A percentile compares a stretch with the other conserved stretches of the same genome.
Evolutionary conservation across 2,113 vertebrate genomes (phyloP).

Genomic region (Cervus canadensis): DNA sequence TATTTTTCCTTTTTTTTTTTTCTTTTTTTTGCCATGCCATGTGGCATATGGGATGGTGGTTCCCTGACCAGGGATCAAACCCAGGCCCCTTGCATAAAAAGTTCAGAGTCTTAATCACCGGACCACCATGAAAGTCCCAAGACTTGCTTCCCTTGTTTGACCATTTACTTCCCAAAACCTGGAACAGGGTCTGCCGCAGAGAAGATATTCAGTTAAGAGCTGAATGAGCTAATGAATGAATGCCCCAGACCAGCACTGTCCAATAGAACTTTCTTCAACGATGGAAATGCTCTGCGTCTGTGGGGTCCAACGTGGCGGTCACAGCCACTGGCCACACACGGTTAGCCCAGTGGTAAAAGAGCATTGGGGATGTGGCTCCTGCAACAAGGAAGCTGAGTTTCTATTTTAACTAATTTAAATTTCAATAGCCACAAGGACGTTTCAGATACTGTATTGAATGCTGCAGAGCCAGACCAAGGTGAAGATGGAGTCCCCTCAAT

Average conservation of each 20-base stretch:
- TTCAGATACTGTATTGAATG: neutral
- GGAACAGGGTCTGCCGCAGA: neutral
- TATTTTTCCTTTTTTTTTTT: neutral
- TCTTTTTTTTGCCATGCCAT: neutral
- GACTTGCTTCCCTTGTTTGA: neutral
- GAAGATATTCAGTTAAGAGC: neutral
- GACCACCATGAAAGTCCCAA: neutral
- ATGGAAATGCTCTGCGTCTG: neutral
- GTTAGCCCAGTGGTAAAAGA: neutral
- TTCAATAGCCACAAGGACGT: neutral
- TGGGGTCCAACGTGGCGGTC: accelerated
- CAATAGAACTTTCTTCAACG: accelerated
- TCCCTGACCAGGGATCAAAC: neutral
- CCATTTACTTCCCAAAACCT: neutral
- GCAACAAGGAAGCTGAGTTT: neutral
- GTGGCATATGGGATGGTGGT: neutral
- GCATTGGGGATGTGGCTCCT: neutral
- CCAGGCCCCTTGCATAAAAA: neutral
- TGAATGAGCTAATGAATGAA: neutral
- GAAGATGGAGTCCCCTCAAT: neutral
- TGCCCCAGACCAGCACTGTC: neutral
- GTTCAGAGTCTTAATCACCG: neutral
- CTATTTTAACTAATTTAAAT: neutral
- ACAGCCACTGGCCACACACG: neutral
- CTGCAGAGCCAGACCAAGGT: neutral